Evolutionary conservation across 2,113 vertebrate genomes (phyloP).

Genomic region (Panthera leo): DNA sequence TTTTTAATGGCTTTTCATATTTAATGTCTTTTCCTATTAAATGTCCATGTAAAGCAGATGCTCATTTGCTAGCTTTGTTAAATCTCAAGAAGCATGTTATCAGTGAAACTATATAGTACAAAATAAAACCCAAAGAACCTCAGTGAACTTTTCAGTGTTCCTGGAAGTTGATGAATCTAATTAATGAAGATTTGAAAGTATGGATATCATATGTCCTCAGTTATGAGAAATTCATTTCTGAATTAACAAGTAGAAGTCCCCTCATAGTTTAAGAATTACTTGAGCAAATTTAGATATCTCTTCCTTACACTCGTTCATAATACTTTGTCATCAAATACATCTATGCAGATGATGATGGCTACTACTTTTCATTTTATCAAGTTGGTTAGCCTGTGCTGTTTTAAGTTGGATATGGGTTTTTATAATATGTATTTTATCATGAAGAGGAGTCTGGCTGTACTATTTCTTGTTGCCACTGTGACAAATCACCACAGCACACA

Average conservation of each 20-base stretch:
- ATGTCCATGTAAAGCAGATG: slow-evolving; percentile 30
- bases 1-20: slow-evolving; percentile 44
- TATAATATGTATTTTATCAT: not conserved
- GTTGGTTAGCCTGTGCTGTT: not conserved
- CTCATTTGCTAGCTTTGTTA: not conserved
- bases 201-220: not conserved
- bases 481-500: not conserved
- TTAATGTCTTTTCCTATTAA: slow-evolving; percentile 64
- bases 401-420: not conserved
- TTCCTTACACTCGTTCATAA: not conserved
- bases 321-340: not conserved
- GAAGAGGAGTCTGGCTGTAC: not conserved
- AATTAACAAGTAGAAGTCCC: not conserved
- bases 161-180: not conserved
- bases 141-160: not conserved
- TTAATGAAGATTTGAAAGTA: not conserved
- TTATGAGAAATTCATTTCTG: not conserved
- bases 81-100: not conserved
- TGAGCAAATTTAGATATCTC: not conserved
- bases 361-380: not conserved
- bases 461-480: slow-evolving; percentile 4
- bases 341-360: not conserved
- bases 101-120: not conserved
- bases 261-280: not conserved
- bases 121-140: not conserved